phyloP scores from a whole-genome alignment of 2,113 vertebrate species.

The Oncorhynchus tshawytscha region DNA sequence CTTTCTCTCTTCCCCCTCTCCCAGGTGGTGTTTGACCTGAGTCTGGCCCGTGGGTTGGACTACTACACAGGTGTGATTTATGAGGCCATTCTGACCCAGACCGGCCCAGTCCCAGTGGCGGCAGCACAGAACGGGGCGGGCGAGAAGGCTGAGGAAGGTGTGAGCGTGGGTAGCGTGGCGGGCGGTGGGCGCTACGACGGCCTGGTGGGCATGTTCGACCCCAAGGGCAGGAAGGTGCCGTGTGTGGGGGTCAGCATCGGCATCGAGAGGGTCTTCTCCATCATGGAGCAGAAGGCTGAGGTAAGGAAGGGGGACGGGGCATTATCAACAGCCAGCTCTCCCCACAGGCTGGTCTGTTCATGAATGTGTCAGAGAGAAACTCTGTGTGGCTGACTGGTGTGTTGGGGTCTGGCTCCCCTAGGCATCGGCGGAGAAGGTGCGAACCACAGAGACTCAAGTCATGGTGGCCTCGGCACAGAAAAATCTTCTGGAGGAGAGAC shows the following conservation, averaged over 20 bases:
- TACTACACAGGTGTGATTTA: constrained; percentile 96
- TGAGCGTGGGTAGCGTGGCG: constrained; percentile 87
- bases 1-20: constrained; percentile 38
- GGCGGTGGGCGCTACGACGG: constrained; percentile 93
- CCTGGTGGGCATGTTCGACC: constrained; percentile 96
- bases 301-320: constrained; percentile 54
- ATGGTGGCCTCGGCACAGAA: constrained; percentile 96
- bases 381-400: constrained; percentile 69
- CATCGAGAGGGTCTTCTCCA: constrained; percentile 92
- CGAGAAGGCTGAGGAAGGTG: constrained; percentile 68
- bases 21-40: constrained; percentile 92
- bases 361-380: constrained; percentile 74
- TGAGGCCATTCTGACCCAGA: constrained; percentile 82
- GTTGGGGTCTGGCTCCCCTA: constrained; percentile 39
- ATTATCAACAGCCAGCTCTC: no score
- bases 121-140: constrained; percentile 86
- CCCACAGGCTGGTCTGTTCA: constrained; percentile 29
- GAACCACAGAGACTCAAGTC: constrained; percentile 93
- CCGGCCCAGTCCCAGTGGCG: constrained; percentile 31
- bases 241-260: constrained; percentile 96
- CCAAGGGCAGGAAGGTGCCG: constrained; percentile 88
- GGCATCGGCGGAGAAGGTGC: constrained; percentile 83
- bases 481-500: constrained; percentile 91
- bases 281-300: constrained; percentile 91
- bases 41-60: constrained; percentile 92